These are phyloP conservation scores for Lepeophtheirus nordmannii DNA, from an alignment of 2,888 invertebrate species.

Conservation along the genomic window DNA sequence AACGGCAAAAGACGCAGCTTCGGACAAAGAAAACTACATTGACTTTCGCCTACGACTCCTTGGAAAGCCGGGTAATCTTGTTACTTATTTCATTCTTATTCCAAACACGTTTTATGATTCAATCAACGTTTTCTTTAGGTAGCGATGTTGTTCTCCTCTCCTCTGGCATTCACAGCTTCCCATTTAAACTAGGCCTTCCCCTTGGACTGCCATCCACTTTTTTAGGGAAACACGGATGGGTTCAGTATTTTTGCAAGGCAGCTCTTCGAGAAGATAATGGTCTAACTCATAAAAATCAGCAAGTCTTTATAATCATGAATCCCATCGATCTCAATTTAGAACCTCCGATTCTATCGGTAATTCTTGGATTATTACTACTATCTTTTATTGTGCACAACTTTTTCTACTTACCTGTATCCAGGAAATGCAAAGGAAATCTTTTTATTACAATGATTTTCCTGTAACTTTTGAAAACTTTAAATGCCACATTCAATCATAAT, in stretches of 20 bases:
- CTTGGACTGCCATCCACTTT: conserved; percentile 80
- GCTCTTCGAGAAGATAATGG: conserved; percentile 60
- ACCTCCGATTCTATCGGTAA: conserved; percentile 68
- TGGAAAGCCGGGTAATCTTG: conserved; percentile 58
- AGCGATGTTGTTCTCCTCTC: conserved; percentile 67
- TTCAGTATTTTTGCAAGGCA: conserved; percentile 73
- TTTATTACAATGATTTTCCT: too few relatives aligned
- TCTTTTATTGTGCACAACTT: too few relatives aligned
- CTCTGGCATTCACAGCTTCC: conserved; percentile 85
- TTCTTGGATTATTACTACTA: conserved; percentile 35
- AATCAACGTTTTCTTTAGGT: conserved; percentile 44
- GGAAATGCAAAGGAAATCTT: too few relatives aligned
- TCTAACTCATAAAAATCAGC: conserved; percentile 81
- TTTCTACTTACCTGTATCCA: too few relatives aligned
- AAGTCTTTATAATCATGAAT: conserved; percentile 93
- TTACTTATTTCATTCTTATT: too few relatives aligned
- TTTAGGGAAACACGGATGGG: conserved; percentile 84
- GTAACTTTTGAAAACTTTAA: too few relatives aligned
- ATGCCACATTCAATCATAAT: too few relatives aligned
- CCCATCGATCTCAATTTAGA: conserved; percentile 82
- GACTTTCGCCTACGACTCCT: conserved; percentile 82
- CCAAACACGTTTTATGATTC: too few relatives aligned
- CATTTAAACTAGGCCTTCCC: conserved; percentile 77
- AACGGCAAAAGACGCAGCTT: conserved; percentile 63
- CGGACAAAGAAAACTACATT: conserved; percentile 83